Conservation (phyloP, 2,113 vertebrate genomes). For the Larimichthys polyactis region DNA sequence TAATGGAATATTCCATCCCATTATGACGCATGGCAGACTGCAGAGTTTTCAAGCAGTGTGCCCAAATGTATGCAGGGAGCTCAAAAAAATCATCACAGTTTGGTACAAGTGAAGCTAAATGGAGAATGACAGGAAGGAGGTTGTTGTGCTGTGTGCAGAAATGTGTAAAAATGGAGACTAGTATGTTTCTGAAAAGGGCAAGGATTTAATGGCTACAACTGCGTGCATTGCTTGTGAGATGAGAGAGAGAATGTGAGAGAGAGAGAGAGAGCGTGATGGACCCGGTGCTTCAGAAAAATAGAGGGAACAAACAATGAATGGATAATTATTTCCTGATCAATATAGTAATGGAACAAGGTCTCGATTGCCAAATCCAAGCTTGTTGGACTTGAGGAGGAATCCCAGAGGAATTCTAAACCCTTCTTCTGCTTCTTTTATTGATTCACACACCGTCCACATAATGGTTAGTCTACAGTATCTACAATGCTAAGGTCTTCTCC, state of each 20-base stretch:
- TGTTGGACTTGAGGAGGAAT: constrained; percentile 29
- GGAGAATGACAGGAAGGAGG: constrained; percentile 23
- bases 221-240: background rate
- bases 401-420: constrained; percentile 19
- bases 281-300: background rate
- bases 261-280: background rate
- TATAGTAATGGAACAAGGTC: constrained; percentile 26
- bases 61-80: constrained; percentile 4
- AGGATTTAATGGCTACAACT: constrained; percentile 6
- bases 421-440: constrained; percentile 17
- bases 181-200: background rate
- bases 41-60: background rate
- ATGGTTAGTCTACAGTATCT: background rate
- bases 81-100: constrained; percentile 20
- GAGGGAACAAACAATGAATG: constrained; percentile 13
- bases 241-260: background rate
- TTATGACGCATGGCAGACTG: constrained; percentile 27
- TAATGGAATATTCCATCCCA: constrained; percentile 55
- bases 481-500: background rate
- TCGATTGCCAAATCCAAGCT: constrained; percentile 25
- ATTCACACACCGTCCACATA: constrained; percentile 24
- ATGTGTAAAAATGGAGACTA: constrained; percentile 7
- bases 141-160: background rate
- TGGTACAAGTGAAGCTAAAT: constrained; percentile 20
- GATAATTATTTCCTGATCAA: constrained; percentile 50